Percentiles rank a stretch among this genome's conserved stretches.
Conservation (phyloP, 1,140 invertebrate species). For the Aphelenchoides avenae region DNA sequence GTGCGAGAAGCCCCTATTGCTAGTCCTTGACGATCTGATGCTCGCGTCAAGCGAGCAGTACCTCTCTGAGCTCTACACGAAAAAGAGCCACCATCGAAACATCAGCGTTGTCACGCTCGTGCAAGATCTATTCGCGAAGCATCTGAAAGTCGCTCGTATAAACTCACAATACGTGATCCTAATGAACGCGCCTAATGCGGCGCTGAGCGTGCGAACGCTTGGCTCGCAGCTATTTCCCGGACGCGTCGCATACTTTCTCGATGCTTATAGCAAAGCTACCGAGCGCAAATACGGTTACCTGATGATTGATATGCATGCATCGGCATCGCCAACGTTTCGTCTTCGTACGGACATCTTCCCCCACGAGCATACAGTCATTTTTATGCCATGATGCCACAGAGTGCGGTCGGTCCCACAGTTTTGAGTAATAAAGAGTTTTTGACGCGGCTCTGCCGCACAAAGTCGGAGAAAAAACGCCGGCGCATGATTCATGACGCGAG, state of each 20-base stretch:
- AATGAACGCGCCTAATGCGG: constrained; percentile 3
- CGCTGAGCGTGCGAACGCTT: constrained; percentile 1
- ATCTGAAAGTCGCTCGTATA: constrained; percentile 9
- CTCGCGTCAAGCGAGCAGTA: constrained; percentile 2
- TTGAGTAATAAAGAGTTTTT: neutral
- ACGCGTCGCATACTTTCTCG: constrained; percentile 9
- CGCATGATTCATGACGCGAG: neutral
- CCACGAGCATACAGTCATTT: constrained; percentile 4
- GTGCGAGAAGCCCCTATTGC: neutral
- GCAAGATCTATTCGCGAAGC: constrained; percentile 13
- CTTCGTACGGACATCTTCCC: constrained; percentile 14
- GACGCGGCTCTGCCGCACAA: neutral
- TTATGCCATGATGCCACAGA: constrained; percentile 6
- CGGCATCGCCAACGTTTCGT: constrained; percentile 1
- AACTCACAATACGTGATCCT: constrained; percentile 9
- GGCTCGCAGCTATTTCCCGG: constrained; percentile 10
- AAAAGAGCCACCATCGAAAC: constrained; percentile 8
- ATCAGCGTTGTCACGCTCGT: constrained; percentile 1
- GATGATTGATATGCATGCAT: constrained; percentile 19
- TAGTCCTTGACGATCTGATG: constrained; percentile 8
- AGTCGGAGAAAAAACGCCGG: neutral
- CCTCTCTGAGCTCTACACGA: constrained; percentile 11
- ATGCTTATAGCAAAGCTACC: constrained; percentile 11
- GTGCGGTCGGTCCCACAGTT: neutral
- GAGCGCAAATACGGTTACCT: constrained; percentile 3